Evolutionary conservation across 2,888 invertebrate species (phyloP).

Genomic region (Pseudeuparius sepicola): DNA sequence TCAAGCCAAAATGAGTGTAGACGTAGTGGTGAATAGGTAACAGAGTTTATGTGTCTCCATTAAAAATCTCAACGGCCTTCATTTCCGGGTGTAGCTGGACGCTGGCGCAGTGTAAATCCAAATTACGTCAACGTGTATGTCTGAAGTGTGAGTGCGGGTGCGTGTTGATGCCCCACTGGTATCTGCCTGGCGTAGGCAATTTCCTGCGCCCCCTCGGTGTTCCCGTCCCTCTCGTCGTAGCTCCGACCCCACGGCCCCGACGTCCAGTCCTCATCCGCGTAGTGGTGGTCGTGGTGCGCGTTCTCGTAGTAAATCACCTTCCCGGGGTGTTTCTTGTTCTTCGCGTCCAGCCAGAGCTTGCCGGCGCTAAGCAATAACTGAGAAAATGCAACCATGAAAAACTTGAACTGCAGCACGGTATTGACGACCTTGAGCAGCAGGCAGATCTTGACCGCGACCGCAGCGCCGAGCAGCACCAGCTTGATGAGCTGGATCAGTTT

Average conservation of each 20-base stretch:
- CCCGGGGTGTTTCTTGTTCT: constrained; percentile 55
- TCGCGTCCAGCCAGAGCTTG: constrained; percentile 62
- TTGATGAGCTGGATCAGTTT: constrained; percentile 60
- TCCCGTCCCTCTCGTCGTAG: constrained; percentile 1
- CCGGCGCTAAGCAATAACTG: constrained; percentile 60
- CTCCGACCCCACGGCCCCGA: constrained; percentile 6
- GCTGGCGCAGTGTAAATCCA: too few species aligned
- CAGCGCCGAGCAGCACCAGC: constrained; percentile 53
- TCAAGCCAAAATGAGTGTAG: too few species aligned
- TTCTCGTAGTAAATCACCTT: constrained; percentile 76
- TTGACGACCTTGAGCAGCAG: constrained; percentile 60
- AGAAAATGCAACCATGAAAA: constrained; percentile 60
- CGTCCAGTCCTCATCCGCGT: constrained; percentile 46
- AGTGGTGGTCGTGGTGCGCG: constrained; percentile 73
- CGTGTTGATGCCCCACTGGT: too few species aligned
- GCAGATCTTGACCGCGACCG: constrained; percentile 61
- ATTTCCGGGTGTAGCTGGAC: too few species aligned
- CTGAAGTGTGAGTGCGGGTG: too few species aligned
- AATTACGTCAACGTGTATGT: too few species aligned
- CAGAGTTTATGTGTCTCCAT: too few species aligned
- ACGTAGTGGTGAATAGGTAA: too few species aligned
- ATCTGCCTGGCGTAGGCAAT: background rate
- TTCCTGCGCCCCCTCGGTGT: background rate
- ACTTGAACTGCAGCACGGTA: constrained; percentile 63
- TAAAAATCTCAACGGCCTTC: too few species aligned